A percentile compares a stretch with the other conserved stretches of the same genome.
phyloP scores from a whole-genome alignment of 2,797 vertebrate species.

The Helostoma temminkii region DNA sequence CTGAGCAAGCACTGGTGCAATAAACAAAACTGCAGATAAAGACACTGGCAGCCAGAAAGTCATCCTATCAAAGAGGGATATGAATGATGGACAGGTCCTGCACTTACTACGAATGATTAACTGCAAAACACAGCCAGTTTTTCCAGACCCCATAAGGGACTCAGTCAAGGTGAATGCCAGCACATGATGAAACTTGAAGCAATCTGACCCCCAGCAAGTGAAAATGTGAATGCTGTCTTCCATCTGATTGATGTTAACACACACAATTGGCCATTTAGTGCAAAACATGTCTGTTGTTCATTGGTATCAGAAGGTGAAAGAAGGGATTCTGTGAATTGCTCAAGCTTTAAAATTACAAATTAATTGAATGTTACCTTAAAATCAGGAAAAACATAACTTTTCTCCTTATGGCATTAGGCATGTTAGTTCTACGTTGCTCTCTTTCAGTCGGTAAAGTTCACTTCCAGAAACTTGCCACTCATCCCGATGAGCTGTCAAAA shows the following conservation, averaged over 20 bases:
- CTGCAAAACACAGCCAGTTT: constrained; percentile 53
- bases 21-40: constrained; percentile 57
- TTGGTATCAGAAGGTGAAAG: not conserved
- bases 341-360: constrained; percentile 21
- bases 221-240: constrained; percentile 58
- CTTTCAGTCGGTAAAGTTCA: constrained; percentile 55
- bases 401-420: constrained; percentile 46
- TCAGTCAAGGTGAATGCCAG: constrained; percentile 73
- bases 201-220: constrained; percentile 73
- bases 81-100: constrained; percentile 63
- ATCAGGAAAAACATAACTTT: constrained; percentile 18
- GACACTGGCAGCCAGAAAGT: constrained; percentile 40
- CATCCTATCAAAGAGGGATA: constrained; percentile 45
- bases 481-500: constrained; percentile 59
- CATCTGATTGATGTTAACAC: constrained; percentile 49
- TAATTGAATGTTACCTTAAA: constrained; percentile 39
- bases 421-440: constrained; percentile 16
- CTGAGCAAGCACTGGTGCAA: constrained; percentile 23
- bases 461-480: constrained; percentile 55
- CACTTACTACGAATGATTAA: constrained; percentile 68
- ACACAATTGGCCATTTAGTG: constrained; percentile 51
- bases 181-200: constrained; percentile 82
- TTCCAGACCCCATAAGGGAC: constrained; percentile 51
- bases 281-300: constrained; percentile 36
- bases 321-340: constrained; percentile 26